Base-by-base conservation (phyloP, 2,888 invertebrate species). In the Ischnus inquisitorius region DNA sequence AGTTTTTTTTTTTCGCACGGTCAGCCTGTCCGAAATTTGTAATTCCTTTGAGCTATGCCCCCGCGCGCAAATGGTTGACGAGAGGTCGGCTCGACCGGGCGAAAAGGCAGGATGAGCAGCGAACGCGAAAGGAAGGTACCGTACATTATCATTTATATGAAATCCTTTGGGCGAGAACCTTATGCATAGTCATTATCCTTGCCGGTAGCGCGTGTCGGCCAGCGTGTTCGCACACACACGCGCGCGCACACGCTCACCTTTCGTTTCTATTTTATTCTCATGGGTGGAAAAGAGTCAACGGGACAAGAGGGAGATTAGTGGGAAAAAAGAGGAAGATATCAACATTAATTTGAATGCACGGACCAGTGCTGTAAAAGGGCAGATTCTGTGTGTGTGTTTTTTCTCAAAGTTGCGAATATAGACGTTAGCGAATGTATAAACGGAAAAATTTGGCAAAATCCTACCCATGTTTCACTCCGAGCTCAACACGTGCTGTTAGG, bases 121-220 rank as follows among this genome's bases (percentile, higher is more conserved):
- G 68, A 84, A 77, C 84, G 88, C 34, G 34, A 88, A 88, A 89
- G 87, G 88, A 87, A 88, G 74, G 89, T 85, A 79, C 78, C 87
- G 84, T 86, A 87, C 91, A 92, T 92, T 92, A 92, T 92, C 92
- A 92, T 92, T 92, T 92, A 92, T 92, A 92, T 92, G 92, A 92
- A 92, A 92, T 90, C 92, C 92, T 92, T 92, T 91, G 90, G 90
- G 87, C 88, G 87, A 89, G 82, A 62, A 64, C 90, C 92, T 89
- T 91, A 92, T 92, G 91, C 91, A 91, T 91, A 92, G 88, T 91
- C 90, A 91, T 91, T 89, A 88, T 88, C 86, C 87, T 14, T 14
- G 28, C n/a, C 25, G 60, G 60, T n/a, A 60, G 14, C 60, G 60
- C 60, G 60, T 12, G 46, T 12, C 46, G n/a, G n/a, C 46, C 3